These are phyloP conservation scores for Junonia oenone DNA, from an alignment of 2,888 invertebrate genomes.

Conservation along the genomic window DNA sequence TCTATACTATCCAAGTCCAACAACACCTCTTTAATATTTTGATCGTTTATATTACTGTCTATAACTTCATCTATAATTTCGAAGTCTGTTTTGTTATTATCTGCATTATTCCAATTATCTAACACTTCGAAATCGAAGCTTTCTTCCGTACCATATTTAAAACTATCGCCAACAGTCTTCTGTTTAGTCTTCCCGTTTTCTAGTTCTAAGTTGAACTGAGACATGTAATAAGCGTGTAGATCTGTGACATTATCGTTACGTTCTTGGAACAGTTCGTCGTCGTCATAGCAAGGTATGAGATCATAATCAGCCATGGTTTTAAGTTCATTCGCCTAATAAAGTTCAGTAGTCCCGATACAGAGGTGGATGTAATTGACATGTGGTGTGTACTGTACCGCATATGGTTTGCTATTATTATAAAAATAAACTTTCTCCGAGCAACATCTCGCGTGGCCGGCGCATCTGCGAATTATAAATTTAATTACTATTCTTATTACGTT, in stretches of 20 bases:
- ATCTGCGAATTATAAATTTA: constrained; percentile 75
- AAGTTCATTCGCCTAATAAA: constrained; percentile 66
- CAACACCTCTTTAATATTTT: constrained; percentile 69
- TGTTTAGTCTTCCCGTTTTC: constrained; percentile 60
- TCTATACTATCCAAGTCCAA: constrained; percentile 67
- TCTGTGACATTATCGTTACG: constrained; percentile 61
- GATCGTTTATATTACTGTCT: constrained; percentile 60
- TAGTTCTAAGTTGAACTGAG: constrained; percentile 71
- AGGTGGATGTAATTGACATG: constrained; percentile 64
- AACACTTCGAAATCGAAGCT: constrained; percentile 69
- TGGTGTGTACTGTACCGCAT: constrained; percentile 63
- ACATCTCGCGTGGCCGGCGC: constrained; percentile 65
- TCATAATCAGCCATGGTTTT: constrained; percentile 66
- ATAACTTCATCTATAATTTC: constrained; percentile 63
- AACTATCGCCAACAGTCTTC: constrained; percentile 54
- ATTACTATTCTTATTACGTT: constrained; percentile 56
- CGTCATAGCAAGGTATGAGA: constrained; percentile 58
- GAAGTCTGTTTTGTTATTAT: constrained; percentile 46
- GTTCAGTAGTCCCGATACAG: constrained; percentile 64
- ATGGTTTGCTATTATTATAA: constrained; percentile 75
- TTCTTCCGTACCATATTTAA: constrained; percentile 63
- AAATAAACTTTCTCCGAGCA: constrained; percentile 76
- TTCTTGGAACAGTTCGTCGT: constrained; percentile 59
- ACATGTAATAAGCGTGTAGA: constrained; percentile 73
- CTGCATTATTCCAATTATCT: constrained; percentile 47